A percentile compares a stretch with the other conserved stretches of the same genome.
phyloP scores from a whole-genome alignment of 2,888 invertebrate genomes.

The Morpho deidamia region DNA sequence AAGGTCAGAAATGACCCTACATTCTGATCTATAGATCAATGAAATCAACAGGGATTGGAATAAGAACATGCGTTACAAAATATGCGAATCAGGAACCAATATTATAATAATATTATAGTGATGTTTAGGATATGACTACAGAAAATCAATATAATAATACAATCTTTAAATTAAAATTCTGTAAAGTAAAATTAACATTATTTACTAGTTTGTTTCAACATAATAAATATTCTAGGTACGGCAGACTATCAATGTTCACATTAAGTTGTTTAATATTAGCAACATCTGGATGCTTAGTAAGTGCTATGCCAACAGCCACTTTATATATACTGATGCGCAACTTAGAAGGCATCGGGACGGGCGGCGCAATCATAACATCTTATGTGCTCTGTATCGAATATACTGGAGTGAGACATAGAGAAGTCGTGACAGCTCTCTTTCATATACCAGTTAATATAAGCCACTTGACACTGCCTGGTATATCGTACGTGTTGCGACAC shows the following conservation, averaged over 20 bases:
- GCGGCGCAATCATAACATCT: conserved; percentile 52
- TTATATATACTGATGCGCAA: conserved; percentile 45
- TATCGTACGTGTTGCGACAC: conserved; percentile 51
- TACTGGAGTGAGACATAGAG: conserved; percentile 45
- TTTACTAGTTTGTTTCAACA: background rate
- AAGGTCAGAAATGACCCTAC: no score
- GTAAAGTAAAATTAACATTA: no score
- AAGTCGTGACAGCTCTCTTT: conserved; percentile 47
- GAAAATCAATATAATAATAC: no score
- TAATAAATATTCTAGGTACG: conserved; percentile 39
- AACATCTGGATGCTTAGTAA: conserved; percentile 42
- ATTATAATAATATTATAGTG: no score
- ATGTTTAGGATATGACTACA: no score
- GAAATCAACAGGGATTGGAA: no score
- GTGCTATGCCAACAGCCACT: conserved; percentile 39
- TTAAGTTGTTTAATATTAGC: conserved; percentile 36
- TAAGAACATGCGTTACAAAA: no score
- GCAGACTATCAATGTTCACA: conserved; percentile 43
- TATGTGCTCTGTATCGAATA: conserved; percentile 56
- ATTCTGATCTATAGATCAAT: no score
- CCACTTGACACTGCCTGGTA: conserved; percentile 45
- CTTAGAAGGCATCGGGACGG: conserved; percentile 52
- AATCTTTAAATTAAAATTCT: no score
- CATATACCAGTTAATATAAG: conserved; percentile 55
- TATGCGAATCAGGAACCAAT: no score